Conservation (phyloP, 2,797 vertebrate species). For the Thaleichthys pacificus region DNA sequence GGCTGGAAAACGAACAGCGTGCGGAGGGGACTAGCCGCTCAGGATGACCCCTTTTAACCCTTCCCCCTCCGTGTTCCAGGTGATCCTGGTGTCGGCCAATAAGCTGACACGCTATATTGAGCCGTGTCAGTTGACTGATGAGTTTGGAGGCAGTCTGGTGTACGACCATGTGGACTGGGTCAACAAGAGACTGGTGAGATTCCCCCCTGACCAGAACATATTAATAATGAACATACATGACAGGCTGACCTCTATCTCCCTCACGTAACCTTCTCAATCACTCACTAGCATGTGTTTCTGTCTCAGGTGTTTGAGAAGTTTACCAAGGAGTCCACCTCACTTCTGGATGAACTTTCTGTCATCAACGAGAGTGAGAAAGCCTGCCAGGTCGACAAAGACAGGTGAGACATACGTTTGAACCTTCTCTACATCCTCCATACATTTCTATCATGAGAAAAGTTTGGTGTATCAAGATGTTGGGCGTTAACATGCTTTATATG, state of each 20-base stretch:
- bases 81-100: constrained; percentile 98
- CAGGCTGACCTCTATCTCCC: not conserved
- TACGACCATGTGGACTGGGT: constrained; percentile 98
- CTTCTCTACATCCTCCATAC: not conserved
- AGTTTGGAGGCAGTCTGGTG: constrained; percentile 93
- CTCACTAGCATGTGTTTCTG: not conserved
- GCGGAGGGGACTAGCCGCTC: not conserved
- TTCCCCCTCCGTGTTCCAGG: constrained; percentile 69
- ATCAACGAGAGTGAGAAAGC: constrained; percentile 95
- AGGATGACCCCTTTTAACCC: not conserved
- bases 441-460: not conserved
- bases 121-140: constrained; percentile 94
- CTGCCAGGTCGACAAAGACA: constrained; percentile 87
- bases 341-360: constrained; percentile 91
- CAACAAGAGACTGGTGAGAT: constrained; percentile 91
- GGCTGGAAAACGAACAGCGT: not conserved
- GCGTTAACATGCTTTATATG: not conserved
- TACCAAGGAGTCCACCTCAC: constrained; percentile 93
- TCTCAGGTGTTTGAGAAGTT: constrained; percentile 97
- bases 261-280: not conserved
- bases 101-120: constrained; percentile 97
- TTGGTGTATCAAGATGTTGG: not conserved
- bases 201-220: not conserved
- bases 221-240: not conserved
- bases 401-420: not conserved